phyloP scores from a whole-genome alignment of 2,113 vertebrate species.

The Haemorhous mexicanus region DNA sequence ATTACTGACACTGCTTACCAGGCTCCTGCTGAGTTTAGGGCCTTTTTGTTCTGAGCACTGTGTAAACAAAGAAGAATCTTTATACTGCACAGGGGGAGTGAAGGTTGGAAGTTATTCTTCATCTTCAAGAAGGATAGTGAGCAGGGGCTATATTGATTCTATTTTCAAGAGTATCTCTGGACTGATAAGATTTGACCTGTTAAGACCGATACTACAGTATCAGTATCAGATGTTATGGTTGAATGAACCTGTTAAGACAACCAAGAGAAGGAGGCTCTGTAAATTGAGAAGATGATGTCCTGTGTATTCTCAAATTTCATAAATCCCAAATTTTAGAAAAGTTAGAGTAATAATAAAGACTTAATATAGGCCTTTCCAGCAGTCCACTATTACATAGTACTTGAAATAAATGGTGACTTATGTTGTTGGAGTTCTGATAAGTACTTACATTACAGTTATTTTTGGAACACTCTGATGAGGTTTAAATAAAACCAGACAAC shows the following conservation, averaged over 20 bases:
- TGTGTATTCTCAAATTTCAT: not conserved
- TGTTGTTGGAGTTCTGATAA: slow-evolving; percentile 4
- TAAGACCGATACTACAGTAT: not conserved
- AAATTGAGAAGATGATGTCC: not conserved
- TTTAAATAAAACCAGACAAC: slow-evolving; percentile 15
- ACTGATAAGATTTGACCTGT: not conserved
- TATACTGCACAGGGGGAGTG: not conserved
- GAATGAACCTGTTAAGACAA: not conserved
- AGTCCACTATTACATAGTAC: not conserved
- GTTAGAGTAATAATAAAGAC: not conserved
- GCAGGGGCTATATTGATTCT: not conserved
- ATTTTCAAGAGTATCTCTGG: not conserved
- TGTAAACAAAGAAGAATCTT: not conserved
- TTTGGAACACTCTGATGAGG: slow-evolving; percentile 8
- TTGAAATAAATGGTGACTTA: slow-evolving; percentile 29
- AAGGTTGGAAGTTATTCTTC: not conserved
- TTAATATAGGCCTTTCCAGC: not conserved
- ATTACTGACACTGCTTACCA: not conserved
- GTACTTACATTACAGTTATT: slow-evolving; percentile 30
- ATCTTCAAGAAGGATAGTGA: not conserved
- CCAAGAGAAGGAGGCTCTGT: not conserved
- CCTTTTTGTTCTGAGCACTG: not conserved
- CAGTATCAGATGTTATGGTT: not conserved
- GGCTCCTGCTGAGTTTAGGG: not conserved
- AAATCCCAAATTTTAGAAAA: not conserved